phyloP scores from a whole-genome alignment of 2,797 vertebrate genomes.

The Chelon labrosus region DNA sequence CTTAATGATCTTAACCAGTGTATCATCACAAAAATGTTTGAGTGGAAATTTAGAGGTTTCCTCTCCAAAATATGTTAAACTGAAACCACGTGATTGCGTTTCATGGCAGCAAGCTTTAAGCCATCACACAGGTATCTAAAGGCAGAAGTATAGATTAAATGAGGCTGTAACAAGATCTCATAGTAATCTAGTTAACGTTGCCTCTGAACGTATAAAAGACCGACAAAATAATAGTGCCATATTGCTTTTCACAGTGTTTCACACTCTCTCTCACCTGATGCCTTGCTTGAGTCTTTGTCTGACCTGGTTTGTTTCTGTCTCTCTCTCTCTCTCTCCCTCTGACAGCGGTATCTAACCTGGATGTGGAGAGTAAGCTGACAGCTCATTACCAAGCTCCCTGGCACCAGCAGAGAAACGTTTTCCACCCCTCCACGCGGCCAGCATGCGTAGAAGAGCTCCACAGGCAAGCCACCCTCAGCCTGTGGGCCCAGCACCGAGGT shows the following conservation, averaged over 20 bases:
- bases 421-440: slow-evolving; percentile 90
- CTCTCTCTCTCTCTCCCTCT: slow-evolving; percentile 32
- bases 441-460: slow-evolving; percentile 94
- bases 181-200: background rate
- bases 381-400: slow-evolving; percentile 90
- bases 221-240: background rate
- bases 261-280: background rate
- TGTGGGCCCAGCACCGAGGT: slow-evolving; percentile 90
- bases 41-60: slow-evolving; percentile 32
- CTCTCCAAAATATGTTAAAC: background rate
- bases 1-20: slow-evolving; percentile 26
- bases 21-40: slow-evolving; percentile 27
- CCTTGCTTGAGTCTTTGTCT: background rate
- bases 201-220: background rate
- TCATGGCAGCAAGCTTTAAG: background rate
- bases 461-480: slow-evolving; percentile 89
- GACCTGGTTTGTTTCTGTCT: background rate
- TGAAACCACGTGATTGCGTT: background rate
- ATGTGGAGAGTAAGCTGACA: slow-evolving; percentile 94
- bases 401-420: slow-evolving; percentile 93
- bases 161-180: background rate
- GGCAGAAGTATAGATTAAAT: background rate
- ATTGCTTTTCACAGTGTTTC: background rate
- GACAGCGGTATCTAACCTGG: slow-evolving; percentile 95
- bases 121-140: background rate